Conservation (phyloP, 2,888 invertebrate species). For the Rhaphigaster nebulosa region DNA sequence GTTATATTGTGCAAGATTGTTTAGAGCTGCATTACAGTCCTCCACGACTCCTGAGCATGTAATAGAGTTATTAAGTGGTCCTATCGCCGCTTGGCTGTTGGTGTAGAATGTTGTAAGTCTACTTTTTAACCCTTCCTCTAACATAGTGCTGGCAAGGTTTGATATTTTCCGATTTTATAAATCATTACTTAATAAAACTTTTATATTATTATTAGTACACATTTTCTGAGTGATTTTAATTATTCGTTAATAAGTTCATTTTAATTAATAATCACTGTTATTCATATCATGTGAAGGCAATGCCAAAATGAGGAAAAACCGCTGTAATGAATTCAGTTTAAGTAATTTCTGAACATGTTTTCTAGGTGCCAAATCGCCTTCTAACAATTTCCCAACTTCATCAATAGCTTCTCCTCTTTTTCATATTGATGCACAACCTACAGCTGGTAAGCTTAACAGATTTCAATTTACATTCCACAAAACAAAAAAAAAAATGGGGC, state of each 20-base stretch:
- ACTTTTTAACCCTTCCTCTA: no score
- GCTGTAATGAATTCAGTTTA: not conserved
- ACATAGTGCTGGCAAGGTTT: no score
- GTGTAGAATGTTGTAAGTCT: no score
- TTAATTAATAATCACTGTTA: no score
- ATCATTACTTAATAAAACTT: not conserved
- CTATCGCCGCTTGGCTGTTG: no score
- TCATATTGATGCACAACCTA: not conserved
- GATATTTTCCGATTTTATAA: no score
- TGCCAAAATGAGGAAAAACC: not conserved
- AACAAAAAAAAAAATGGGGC: not conserved
- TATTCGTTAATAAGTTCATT: no score
- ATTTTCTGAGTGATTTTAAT: not conserved
- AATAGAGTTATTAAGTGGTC: no score
- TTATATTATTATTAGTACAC: not conserved
- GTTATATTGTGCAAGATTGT: no score
- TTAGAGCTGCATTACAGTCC: no score
- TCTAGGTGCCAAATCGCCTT: not conserved
- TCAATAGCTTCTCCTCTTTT: not conserved
- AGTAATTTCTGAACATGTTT: not conserved
- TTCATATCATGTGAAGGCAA: not conserved
- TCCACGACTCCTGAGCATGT: no score
- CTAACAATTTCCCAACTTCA: not conserved
- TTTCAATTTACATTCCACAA: not conserved
- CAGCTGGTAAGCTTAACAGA: not conserved